These are phyloP conservation scores for Bothrops alternatus DNA, from an alignment of 2,797 vertebrate species.

Conservation along the genomic window DNA sequence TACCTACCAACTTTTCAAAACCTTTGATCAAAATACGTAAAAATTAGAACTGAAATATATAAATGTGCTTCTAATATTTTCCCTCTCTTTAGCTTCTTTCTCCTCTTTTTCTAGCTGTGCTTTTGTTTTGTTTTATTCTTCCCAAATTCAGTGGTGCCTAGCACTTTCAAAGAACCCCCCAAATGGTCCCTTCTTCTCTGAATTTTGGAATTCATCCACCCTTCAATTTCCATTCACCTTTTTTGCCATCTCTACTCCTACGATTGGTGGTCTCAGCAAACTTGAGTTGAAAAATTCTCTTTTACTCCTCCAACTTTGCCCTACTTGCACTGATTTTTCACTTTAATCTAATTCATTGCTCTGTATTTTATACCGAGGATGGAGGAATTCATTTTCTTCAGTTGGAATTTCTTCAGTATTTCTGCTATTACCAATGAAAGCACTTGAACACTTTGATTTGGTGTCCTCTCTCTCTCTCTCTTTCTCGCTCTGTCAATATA, in stretches of 20 bases:
- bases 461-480: neutral
- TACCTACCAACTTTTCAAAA: neutral
- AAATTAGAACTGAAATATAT: neutral
- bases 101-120: neutral
- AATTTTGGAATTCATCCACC: neutral
- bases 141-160: neutral
- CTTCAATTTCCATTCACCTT: neutral
- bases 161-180: neutral
- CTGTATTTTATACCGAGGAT: neutral
- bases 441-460: neutral
- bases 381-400: neutral
- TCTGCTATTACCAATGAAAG: neutral
- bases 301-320: neutral
- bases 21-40: neutral
- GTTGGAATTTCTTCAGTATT: neutral
- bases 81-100: neutral
- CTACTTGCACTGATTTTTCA: neutral
- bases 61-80: neutral
- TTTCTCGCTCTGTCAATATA: neutral
- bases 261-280: neutral
- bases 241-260: neutral
- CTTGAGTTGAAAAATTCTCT: neutral
- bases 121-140: neutral
- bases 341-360: neutral
- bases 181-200: neutral